A percentile compares a stretch with the other conserved stretches of the same genome.
These are phyloP conservation scores for Pangasianodon hypophthalmus DNA, from an alignment of 2,113 vertebrate species.

Conservation along the genomic window DNA sequence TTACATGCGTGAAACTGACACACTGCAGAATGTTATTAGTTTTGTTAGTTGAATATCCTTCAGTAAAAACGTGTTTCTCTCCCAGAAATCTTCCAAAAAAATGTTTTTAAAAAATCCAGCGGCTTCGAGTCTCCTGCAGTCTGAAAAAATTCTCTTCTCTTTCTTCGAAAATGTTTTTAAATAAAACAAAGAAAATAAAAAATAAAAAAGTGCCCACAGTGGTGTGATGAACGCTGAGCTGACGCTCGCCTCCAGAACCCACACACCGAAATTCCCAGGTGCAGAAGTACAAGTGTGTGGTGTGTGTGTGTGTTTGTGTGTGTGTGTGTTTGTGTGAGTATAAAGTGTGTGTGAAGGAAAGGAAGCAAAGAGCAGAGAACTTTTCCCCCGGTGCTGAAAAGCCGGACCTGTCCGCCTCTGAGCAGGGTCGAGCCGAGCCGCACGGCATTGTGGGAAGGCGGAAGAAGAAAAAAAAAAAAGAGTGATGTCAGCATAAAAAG, in stretches of 20 bases:
- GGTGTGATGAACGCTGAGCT: background rate
- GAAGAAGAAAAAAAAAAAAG: background rate
- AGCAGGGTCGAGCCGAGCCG: background rate
- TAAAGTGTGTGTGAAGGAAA: background rate
- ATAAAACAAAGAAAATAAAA: background rate
- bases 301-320: constrained; percentile 24
- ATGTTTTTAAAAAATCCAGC: background rate
- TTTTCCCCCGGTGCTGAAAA: background rate
- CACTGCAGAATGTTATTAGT: background rate
- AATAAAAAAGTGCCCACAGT: constrained; percentile 25
- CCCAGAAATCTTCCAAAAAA: background rate
- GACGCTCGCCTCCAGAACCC: background rate
- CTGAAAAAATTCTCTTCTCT: background rate
- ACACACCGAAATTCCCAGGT: constrained; percentile 2
- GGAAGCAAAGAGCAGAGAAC: background rate
- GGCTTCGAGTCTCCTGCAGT: background rate
- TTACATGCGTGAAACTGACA: background rate
- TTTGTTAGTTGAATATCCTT: constrained; percentile 22
- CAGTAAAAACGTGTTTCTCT: background rate
- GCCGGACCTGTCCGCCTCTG: background rate
- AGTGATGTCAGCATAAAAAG: constrained; percentile 51
- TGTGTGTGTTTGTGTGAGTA: constrained; percentile 21
- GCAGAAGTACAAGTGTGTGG: background rate
- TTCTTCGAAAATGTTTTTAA: background rate
- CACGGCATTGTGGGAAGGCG: background rate